Percentiles rank a stretch among this genome's conserved stretches.
Conservation (phyloP, 2,888 invertebrate genomes). For the Trichacis sp. region DNA sequence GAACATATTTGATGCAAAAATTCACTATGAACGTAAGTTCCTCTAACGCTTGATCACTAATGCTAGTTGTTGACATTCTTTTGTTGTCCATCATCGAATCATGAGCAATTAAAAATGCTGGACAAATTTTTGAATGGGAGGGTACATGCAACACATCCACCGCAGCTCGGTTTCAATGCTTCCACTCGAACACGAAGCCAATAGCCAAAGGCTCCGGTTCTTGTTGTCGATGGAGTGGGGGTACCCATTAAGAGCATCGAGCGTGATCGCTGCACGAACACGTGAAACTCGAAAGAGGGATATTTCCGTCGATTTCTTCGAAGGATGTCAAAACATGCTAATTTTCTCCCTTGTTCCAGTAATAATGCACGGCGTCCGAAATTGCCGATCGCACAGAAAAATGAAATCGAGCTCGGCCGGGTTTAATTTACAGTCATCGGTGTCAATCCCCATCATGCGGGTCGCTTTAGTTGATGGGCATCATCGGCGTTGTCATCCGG, state of each 20-base stretch:
- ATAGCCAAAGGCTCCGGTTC: constrained; percentile 18
- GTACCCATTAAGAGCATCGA: constrained; percentile 12
- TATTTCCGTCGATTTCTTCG: constrained; percentile 13
- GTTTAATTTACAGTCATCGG: constrained; percentile 3
- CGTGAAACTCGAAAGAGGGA: constrained; percentile 5
- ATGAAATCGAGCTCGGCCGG: background rate
- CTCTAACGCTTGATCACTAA: too few species aligned
- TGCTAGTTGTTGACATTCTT: too few species aligned
- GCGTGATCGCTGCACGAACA: constrained; percentile 16
- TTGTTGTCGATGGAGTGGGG: background rate
- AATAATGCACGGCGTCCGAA: constrained; percentile 6
- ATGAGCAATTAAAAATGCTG: too few species aligned
- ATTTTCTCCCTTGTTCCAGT: constrained; percentile 10
- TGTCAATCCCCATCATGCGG: constrained; percentile 1
- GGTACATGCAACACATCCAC: too few species aligned
- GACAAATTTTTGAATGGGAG: too few species aligned
- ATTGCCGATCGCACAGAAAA: constrained; percentile 1
- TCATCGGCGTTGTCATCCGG: too few species aligned
- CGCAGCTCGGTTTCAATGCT: constrained; percentile 19
- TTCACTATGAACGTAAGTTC: too few species aligned
- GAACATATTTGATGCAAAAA: too few species aligned
- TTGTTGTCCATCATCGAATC: too few species aligned
- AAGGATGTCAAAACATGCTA: constrained; percentile 7
- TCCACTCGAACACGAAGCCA: constrained; percentile 25
- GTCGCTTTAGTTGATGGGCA: background rate